These are phyloP conservation scores for Kryptolebias ocellatus DNA, from an alignment of 2,797 vertebrate species.

Conservation along the genomic window DNA sequence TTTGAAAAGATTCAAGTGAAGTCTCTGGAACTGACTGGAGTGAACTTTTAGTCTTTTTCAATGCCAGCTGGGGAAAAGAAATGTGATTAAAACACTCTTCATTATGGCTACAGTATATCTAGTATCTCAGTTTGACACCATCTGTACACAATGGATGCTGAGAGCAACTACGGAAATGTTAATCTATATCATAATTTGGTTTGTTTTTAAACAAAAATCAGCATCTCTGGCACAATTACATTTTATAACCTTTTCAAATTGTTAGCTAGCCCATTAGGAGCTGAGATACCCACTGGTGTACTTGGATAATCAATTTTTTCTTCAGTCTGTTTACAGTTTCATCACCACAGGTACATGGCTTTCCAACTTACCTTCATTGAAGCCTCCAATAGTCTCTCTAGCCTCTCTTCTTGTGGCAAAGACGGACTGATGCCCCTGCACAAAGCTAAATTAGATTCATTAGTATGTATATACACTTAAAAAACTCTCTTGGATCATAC, in stretches of 20 bases:
- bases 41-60: slow-evolving; percentile 72
- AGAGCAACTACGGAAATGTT: no score
- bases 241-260: no score
- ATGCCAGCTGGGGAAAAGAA: slow-evolving; percentile 65
- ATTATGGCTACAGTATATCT: background rate
- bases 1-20: slow-evolving; percentile 74
- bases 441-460: slow-evolving; percentile 67
- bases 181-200: no score
- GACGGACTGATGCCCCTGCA: slow-evolving; percentile 77
- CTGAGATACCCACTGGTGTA: no score
- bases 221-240: no score
- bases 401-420: slow-evolving; percentile 75
- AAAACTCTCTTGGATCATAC: no score
- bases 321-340: no score
- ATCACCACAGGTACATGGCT: background rate
- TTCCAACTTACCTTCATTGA: slow-evolving; percentile 76
- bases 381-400: slow-evolving; percentile 81
- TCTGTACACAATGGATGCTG: no score
- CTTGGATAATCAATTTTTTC: no score
- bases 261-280: no score
- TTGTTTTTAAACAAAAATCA: no score
- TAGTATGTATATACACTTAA: background rate
- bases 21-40: slow-evolving; percentile 64
- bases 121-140: background rate
- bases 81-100: background rate